Evolutionary conservation across 2,797 vertebrate species (phyloP).

Genomic region (Onychomys leucogaster): DNA sequence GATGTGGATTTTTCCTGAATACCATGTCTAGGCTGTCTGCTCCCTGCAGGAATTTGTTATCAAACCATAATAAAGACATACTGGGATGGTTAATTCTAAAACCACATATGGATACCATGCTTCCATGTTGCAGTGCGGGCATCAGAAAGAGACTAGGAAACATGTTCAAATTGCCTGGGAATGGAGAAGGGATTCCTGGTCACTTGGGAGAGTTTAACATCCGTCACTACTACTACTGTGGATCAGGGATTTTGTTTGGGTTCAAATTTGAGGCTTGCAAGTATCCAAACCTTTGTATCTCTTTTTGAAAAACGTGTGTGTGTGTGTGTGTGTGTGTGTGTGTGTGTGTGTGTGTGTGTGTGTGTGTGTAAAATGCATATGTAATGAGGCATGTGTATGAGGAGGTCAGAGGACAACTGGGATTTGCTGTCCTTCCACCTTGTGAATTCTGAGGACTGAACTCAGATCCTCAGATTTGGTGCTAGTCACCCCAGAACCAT

Average conservation of each 20-base stretch:
- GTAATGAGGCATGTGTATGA: background rate
- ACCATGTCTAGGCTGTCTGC: background rate
- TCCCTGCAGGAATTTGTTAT: background rate
- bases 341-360: background rate
- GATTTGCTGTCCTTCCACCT: background rate
- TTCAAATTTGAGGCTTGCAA: background rate
- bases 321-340: background rate
- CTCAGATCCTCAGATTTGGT: background rate
- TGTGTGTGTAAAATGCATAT: no score
- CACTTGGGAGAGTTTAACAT: background rate
- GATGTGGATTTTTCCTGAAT: background rate
- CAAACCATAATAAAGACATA: background rate
- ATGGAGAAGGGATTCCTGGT: background rate
- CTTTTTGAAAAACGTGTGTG: background rate
- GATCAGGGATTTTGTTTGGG: rapidly evolving
- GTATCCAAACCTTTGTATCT: background rate
- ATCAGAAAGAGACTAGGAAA: background rate
- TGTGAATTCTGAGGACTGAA: background rate
- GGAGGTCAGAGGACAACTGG: background rate
- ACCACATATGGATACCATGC: no score
- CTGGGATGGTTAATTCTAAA: background rate
- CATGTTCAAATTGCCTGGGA: background rate
- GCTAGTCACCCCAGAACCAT: background rate
- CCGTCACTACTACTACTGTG: background rate
- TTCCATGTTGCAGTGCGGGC: rapidly evolving